Percentiles rank a stretch among this genome's conserved stretches.
Conservation (phyloP, 2,888 invertebrate species). For the Thymelicus sylvestris region DNA sequence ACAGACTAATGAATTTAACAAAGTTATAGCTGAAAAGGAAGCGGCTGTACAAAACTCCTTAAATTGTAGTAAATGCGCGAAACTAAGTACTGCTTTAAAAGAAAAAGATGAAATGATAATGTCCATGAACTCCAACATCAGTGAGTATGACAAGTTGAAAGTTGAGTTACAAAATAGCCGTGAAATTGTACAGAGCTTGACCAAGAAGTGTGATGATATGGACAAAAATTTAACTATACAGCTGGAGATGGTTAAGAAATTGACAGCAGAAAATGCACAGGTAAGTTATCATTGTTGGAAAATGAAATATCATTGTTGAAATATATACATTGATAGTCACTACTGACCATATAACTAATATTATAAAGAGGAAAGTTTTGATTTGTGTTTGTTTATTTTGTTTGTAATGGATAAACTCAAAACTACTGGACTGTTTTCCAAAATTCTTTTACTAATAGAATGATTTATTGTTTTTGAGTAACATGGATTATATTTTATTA, state of each 20-base stretch:
- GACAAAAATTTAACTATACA: constrained; percentile 88
- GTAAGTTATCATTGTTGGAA: constrained; percentile 50
- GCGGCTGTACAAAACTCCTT: constrained; percentile 49
- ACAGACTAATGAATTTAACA: constrained; percentile 72
- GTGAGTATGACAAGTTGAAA: constrained; percentile 63
- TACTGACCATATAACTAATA: no score
- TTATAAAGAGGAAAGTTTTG: no score
- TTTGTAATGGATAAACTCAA: no score
- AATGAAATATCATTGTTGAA: no score
- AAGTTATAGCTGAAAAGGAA: constrained; percentile 64
- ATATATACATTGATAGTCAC: no score
- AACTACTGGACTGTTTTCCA: no score
- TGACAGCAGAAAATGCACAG: constrained; percentile 86
- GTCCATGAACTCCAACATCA: constrained; percentile 58
- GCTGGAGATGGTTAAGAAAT: constrained; percentile 85
- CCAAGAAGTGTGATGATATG: constrained; percentile 88
- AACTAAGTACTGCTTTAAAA: constrained; percentile 57
- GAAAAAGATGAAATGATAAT: constrained; percentile 73
- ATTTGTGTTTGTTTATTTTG: no score
- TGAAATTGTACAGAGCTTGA: constrained; percentile 85
- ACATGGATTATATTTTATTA: no score
- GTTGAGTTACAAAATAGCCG: constrained; percentile 81
- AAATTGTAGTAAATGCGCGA: constrained; percentile 64
- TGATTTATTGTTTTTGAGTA: no score
- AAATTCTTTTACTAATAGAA: no score